Evolutionary conservation across 2,113 vertebrate genomes (phyloP).

Genomic region (Uropsilus gracilis): DNA sequence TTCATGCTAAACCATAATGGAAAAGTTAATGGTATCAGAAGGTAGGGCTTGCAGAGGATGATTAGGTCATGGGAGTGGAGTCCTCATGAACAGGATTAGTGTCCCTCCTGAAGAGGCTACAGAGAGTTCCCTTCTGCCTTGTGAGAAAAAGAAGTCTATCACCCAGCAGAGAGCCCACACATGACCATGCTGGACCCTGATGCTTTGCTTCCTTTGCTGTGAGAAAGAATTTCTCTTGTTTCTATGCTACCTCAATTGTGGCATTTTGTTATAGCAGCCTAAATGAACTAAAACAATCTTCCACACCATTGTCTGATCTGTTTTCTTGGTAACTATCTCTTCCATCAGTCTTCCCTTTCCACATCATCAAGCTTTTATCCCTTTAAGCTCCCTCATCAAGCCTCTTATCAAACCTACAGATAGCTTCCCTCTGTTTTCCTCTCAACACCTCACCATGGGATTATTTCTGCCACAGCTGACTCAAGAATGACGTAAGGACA

Average conservation of each 20-base stretch:
- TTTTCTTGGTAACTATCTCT: neutral
- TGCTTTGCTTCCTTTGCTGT: neutral
- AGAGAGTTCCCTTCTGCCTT: neutral
- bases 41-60: neutral
- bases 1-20: neutral
- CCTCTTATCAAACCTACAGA: neutral
- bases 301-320: fast-evolving
- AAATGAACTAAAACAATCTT: neutral
- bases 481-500: neutral
- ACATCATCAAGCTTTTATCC: neutral
- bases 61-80: neutral
- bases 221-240: neutral
- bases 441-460: neutral
- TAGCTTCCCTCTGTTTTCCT: neutral
- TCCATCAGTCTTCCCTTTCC: neutral
- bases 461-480: neutral
- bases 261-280: neutral
- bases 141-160: neutral
- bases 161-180: no score
- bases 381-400: neutral
- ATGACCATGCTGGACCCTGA: neutral
- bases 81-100: neutral
- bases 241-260: neutral
- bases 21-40: neutral
- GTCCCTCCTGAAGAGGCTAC: neutral